Percentiles rank a stretch among this genome's conserved stretches.
Conservation (phyloP, 1,140 invertebrate genomes). For the Harpegnathos saltator region DNA sequence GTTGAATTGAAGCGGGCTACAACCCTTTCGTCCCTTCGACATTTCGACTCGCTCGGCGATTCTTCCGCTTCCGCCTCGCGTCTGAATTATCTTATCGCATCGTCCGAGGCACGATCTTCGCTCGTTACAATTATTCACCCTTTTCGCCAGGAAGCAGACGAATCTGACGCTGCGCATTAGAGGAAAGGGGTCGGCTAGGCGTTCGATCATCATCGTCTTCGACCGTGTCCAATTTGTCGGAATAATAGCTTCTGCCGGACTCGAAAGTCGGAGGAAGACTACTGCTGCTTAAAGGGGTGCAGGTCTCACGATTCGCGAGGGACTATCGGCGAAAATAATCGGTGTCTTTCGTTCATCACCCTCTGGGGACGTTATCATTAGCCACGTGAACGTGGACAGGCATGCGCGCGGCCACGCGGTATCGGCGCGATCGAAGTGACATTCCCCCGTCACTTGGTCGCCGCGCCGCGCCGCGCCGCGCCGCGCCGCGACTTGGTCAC, state of each 20-base stretch:
- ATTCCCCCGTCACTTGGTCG: background rate
- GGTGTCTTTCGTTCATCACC: too few species aligned
- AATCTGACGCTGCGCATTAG: conserved; percentile 22
- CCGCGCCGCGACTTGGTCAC: background rate
- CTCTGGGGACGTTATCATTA: too few species aligned
- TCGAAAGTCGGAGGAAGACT: conserved; percentile 14
- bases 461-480: too few species aligned
- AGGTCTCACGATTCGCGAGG: too few species aligned
- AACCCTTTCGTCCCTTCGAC: conserved; percentile 45
- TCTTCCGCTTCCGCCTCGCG: conserved; percentile 53
- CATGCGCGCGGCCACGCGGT: background rate
- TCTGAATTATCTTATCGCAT: conserved; percentile 75
- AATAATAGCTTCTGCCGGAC: conserved; percentile 61
- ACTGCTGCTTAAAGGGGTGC: background rate
- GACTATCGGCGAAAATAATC: background rate
- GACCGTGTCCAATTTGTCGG: conserved; percentile 75
- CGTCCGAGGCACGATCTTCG: conserved; percentile 67
- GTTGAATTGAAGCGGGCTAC: conserved; percentile 15
- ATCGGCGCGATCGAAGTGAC: background rate
- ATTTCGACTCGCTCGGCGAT: background rate
- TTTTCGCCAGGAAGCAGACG: conserved; percentile 66
- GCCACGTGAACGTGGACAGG: too few species aligned
- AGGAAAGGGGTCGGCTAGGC: conserved; percentile 14
- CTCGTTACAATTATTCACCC: conserved; percentile 82
- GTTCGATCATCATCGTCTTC: conserved; percentile 42